These are phyloP conservation scores for Bombus affinis DNA, from an alignment of 1,140 invertebrate genomes.

Conservation along the genomic window DNA sequence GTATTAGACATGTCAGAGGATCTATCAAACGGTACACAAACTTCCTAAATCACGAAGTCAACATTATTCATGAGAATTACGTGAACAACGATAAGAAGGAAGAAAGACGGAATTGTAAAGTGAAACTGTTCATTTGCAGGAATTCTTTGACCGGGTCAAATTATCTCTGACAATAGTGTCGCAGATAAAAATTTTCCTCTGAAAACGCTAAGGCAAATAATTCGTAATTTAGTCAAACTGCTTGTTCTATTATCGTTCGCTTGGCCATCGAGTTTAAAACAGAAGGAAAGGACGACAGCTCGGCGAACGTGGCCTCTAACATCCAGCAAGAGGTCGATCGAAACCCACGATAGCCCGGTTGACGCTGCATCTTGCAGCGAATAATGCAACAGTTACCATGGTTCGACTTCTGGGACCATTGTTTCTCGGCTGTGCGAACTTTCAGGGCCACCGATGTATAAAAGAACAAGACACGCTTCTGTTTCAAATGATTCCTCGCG, in stretches of 20 bases:
- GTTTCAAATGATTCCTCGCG: not conserved
- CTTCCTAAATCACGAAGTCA: not conserved
- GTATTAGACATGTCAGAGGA: not conserved
- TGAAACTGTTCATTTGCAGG: not conserved
- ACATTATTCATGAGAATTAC: constrained; percentile 1
- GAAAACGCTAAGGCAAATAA: not conserved
- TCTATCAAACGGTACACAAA: not conserved
- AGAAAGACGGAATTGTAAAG: not conserved
- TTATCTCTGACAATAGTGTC: constrained; percentile 9
- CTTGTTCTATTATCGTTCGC: constrained; percentile 6
- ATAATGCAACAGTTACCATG: constrained; percentile 55
- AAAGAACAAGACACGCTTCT: not conserved
- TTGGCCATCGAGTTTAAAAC: constrained; percentile 40
- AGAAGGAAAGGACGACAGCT: constrained; percentile 22
- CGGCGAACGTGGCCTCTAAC: constrained; percentile 55
- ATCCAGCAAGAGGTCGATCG: constrained; percentile 66
- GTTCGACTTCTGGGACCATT: constrained; percentile 53
- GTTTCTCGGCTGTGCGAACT: constrained; percentile 60
- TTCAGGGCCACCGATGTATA: constrained; percentile 45
- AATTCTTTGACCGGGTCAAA: constrained; percentile 30
- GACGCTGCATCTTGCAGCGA: constrained; percentile 55
- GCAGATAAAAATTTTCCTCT: not conserved
- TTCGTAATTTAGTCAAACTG: constrained; percentile 22
- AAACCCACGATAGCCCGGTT: constrained; percentile 65
- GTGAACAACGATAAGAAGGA: not conserved